phyloP scores from a whole-genome alignment of 37 sponge, comb jelly and placozoan genomes.

The Hexactinellida sp. region DNA sequence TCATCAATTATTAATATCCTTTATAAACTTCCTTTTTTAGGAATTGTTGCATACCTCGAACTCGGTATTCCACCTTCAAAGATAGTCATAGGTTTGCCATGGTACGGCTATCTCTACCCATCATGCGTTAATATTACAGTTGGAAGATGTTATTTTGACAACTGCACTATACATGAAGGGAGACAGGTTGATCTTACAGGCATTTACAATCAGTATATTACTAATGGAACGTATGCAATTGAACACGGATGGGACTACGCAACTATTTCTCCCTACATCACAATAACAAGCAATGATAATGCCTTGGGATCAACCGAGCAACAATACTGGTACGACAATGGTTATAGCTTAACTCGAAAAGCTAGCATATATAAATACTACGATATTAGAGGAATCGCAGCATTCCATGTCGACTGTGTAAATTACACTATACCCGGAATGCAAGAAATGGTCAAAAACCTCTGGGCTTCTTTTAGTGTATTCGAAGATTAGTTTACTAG shows the following conservation, averaged over 20 bases:
- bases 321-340: not conserved
- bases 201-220: not conserved
- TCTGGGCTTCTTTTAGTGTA: not conserved
- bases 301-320: too few species aligned
- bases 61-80: not conserved
- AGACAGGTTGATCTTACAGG: not conserved
- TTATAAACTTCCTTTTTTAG: not conserved
- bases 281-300: not conserved
- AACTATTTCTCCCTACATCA: not conserved
- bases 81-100: not conserved
- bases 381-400: not conserved
- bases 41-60: not conserved
- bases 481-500: not conserved
- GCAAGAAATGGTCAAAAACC: not conserved
- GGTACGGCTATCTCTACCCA: not conserved
- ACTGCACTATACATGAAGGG: not conserved
- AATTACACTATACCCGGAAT: not conserved
- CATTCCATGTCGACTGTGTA: not conserved
- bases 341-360: not conserved
- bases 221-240: not conserved
- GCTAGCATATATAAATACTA: not conserved
- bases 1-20: too few species aligned
- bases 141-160: not conserved
- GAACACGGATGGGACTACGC: not conserved
- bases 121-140: not conserved